Conservation (phyloP, 2,113 vertebrate species). For the Paramisgurnus dabryanus region DNA sequence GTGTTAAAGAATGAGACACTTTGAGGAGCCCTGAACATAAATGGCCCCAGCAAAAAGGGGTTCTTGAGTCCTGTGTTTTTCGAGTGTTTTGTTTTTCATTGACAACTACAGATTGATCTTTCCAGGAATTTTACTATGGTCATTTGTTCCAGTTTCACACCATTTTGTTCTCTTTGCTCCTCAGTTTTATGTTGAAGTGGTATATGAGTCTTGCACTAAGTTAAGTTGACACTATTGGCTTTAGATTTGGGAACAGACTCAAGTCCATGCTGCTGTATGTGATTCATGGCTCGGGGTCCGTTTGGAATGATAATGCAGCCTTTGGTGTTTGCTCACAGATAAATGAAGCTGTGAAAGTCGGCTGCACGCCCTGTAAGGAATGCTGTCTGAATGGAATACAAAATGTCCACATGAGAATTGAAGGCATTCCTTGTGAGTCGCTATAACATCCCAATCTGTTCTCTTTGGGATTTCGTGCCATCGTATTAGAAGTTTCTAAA, state of each 20-base stretch:
- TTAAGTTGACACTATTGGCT: conserved; percentile 21
- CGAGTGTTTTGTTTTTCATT: background rate
- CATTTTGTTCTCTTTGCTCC: background rate
- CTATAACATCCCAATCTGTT: background rate
- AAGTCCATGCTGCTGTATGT: conserved; percentile 1
- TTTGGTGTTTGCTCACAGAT: conserved; percentile 31
- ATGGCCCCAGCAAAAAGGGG: background rate
- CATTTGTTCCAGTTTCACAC: background rate
- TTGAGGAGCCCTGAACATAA: conserved; percentile 9
- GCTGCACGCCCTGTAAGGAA: background rate
- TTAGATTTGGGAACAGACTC: conserved; percentile 30
- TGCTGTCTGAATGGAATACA: conserved; percentile 21
- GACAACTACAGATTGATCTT: background rate
- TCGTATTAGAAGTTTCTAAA: background rate
- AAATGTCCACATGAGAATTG: conserved; percentile 8
- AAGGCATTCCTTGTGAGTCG: background rate
- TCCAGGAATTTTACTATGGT: background rate
- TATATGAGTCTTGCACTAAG: conserved; percentile 20
- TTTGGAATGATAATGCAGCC: conserved; percentile 19
- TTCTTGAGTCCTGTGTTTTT: conserved; percentile 13
- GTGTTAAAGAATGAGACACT: background rate
- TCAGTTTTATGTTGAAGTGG: background rate
- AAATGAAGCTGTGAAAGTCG: conserved; percentile 40
- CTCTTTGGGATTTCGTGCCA: conserved; percentile 3
- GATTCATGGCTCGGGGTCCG: background rate